phyloP scores from a whole-genome alignment of 1,140 invertebrate species.

The Zaprionus gabonicus region DNA sequence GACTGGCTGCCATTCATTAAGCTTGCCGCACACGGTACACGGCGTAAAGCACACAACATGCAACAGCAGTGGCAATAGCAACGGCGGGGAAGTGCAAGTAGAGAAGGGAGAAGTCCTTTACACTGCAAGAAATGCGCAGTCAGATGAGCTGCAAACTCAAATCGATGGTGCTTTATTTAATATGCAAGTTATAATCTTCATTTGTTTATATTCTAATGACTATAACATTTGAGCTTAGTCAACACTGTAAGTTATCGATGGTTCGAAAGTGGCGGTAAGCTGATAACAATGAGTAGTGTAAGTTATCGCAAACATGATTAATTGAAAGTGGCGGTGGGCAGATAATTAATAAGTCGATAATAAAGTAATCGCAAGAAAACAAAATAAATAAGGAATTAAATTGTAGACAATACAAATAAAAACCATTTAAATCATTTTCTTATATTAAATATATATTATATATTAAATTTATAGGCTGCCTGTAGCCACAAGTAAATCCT shows the following conservation, averaged over 20 bases:
- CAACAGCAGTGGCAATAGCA: conserved; percentile 4
- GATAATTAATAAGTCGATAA: background rate
- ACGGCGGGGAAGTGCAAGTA: conserved; percentile 3
- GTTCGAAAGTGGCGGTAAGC: background rate
- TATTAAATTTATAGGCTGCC: background rate
- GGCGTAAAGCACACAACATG: conserved; percentile 10
- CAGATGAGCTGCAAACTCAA: background rate
- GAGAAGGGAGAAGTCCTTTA: background rate
- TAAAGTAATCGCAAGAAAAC: background rate
- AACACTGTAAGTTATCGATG: conserved; percentile 1
- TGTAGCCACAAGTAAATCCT: background rate
- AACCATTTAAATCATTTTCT: background rate
- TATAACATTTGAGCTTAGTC: background rate
- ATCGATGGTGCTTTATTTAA: too few species aligned
- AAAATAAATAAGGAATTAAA: background rate
- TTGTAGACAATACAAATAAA: background rate
- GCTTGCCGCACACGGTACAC: conserved; percentile 9
- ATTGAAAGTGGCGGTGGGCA: background rate
- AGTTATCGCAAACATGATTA: background rate
- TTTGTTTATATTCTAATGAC: background rate
- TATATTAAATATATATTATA: background rate
- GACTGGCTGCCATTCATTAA: conserved; percentile 54
- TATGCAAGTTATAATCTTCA: background rate
- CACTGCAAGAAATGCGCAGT: conserved; percentile 6
- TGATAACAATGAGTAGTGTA: background rate